Percentiles rank a stretch among this genome's conserved stretches.
Conservation (phyloP, 2,888 invertebrate species). For the Caenorhabditis uteleia region DNA sequence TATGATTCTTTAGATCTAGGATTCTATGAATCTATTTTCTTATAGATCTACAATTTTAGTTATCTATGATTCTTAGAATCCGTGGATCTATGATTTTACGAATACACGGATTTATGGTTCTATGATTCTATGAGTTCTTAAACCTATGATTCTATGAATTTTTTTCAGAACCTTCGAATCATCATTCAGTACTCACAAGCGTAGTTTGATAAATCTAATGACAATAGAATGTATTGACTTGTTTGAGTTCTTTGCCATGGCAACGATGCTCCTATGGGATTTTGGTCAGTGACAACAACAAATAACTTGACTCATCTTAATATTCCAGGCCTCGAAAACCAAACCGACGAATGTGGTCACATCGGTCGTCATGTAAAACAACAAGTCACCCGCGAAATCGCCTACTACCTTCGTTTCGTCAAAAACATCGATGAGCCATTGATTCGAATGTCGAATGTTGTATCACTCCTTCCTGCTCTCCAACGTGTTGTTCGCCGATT, state of each 20-base stretch:
- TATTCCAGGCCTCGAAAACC: conserved; percentile 13
- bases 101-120: too few species aligned
- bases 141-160: conserved; percentile 2
- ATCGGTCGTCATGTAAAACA: conserved; percentile 17
- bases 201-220: conserved; percentile 16
- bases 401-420: conserved; percentile 10
- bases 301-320: too few species aligned
- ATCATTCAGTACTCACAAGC: conserved; percentile 15
- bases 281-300: conserved; percentile 13
- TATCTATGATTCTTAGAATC: too few species aligned
- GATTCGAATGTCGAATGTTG: conserved; percentile 12
- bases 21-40: too few species aligned
- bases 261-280: conserved; percentile 29
- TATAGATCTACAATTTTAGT: too few species aligned
- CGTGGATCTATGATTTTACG: too few species aligned
- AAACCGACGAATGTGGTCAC: conserved; percentile 17
- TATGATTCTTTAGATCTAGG: too few species aligned
- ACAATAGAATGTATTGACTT: conserved; percentile 21
- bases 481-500: conserved; percentile 22
- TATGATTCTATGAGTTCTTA: conserved; percentile 24
- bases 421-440: conserved; percentile 19
- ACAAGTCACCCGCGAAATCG: conserved; percentile 20
- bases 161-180: conserved; percentile 29
- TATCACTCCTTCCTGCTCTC: conserved; percentile 19
- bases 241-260: conserved; percentile 24